Evolutionary conservation across 2,797 vertebrate genomes (phyloP).

Genomic region (Propithecus perrieri): DNA sequence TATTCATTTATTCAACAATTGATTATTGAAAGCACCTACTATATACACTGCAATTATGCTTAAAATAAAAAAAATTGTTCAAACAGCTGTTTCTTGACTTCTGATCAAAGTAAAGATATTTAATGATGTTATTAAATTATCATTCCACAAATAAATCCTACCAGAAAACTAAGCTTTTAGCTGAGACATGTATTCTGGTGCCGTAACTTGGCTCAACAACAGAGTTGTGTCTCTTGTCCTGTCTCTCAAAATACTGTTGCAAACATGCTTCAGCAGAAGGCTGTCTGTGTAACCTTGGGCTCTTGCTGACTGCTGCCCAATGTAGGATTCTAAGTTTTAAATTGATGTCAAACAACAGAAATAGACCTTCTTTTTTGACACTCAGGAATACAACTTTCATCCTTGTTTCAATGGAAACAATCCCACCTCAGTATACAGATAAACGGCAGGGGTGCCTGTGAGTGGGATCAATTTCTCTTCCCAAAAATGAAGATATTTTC

Average conservation of each 20-base stretch:
- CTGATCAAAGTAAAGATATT: not conserved
- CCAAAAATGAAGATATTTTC: not conserved
- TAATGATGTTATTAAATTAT: conserved; percentile 32
- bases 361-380: conserved; percentile 49
- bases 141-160: not conserved
- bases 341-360: conserved; percentile 6
- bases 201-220: not conserved
- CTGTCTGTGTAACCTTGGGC: not conserved
- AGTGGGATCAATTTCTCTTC: not conserved
- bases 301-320: not conserved
- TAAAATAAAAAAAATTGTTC: conserved; percentile 8
- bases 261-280: not conserved
- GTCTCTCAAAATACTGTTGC: not conserved
- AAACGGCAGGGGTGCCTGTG: not conserved
- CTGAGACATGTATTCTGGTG: not conserved
- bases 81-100: not conserved
- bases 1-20: not conserved
- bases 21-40: not conserved
- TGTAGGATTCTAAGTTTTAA: conserved; percentile 11
- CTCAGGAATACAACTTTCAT: conserved; percentile 12
- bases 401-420: conserved; percentile 19
- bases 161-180: not conserved
- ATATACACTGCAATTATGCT: not conserved
- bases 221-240: not conserved
- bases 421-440: not conserved